phyloP scores from a whole-genome alignment of 2,113 vertebrate genomes.

The Bolborhynchus lineola region DNA sequence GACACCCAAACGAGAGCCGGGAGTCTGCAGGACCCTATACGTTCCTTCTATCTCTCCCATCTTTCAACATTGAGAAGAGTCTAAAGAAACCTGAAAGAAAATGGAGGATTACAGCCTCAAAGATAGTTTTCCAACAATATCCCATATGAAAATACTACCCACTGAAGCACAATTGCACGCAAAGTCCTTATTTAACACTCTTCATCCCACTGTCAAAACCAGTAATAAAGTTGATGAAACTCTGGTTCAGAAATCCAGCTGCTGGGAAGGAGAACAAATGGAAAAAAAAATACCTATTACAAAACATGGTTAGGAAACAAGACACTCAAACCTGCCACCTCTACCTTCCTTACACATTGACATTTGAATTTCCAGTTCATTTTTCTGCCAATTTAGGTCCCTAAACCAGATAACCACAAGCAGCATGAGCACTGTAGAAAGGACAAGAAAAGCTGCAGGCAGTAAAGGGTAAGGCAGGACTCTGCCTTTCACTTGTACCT shows the following conservation, averaged over 20 bases:
- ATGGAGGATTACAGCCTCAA: not conserved
- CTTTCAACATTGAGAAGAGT: slow-evolving; percentile 45
- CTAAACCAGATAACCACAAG: not conserved
- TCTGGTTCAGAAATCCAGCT: not conserved
- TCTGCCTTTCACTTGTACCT: not conserved
- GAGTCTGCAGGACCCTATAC: slow-evolving; percentile 86
- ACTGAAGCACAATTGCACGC: not conserved
- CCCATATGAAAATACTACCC: not conserved
- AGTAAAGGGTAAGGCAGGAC: not conserved
- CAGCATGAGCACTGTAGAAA: not conserved
- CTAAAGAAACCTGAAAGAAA: not conserved
- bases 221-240: not conserved
- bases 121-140: not conserved
- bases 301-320: not conserved
- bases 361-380: not conserved
- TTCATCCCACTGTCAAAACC: not conserved
- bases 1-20: slow-evolving; percentile 84
- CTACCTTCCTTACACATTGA: not conserved
- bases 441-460: not conserved
- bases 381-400: not conserved
- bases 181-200: not conserved
- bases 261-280: not conserved
- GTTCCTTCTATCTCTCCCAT: slow-evolving; percentile 96
- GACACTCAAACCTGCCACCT: not conserved
- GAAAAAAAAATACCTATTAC: not conserved